phyloP scores from a whole-genome alignment of 2,888 invertebrate genomes.

The Pegoplata infirma region DNA sequence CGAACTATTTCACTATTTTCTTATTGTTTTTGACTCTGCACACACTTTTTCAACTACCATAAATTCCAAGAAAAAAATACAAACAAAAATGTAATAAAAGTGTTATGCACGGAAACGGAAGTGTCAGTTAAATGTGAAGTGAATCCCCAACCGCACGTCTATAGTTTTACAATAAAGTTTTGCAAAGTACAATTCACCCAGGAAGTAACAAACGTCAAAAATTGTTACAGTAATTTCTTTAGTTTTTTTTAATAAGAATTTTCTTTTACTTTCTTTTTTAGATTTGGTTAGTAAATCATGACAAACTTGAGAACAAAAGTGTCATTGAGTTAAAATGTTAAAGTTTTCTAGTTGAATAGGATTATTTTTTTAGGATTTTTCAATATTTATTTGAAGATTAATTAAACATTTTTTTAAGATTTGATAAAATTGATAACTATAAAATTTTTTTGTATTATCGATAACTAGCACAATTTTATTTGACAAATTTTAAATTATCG shows the following conservation, averaged over 20 bases:
- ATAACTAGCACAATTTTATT: too few species aligned
- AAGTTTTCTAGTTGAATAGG: too few species aligned
- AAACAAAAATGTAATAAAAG: slow-evolving; percentile 3
- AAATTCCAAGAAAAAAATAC: not conserved
- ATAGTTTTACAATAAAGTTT: not conserved
- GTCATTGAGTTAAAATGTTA: too few species aligned
- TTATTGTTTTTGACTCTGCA: not conserved
- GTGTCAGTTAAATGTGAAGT: slow-evolving; percentile 23
- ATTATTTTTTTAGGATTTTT: too few species aligned
- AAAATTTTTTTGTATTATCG: too few species aligned
- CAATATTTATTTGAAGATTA: too few species aligned
- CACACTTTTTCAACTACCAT: not conserved
- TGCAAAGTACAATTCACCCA: slow-evolving; percentile 1
- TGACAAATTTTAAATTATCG: too few species aligned
- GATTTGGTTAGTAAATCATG: not conserved
- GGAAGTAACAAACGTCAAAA: slow-evolving; percentile 26
- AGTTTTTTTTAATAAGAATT: not conserved
- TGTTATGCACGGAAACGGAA: slow-evolving; percentile 35
- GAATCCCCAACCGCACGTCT: not conserved
- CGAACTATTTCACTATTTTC: not conserved
- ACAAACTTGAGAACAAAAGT: not conserved
- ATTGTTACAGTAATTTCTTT: slow-evolving; percentile 12
- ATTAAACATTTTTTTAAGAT: too few species aligned
- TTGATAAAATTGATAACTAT: too few species aligned
- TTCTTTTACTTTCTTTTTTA: not conserved